Evolutionary conservation across 2,113 vertebrate genomes (phyloP).

Genomic region (Brachypodius melanocephalos): DNA sequence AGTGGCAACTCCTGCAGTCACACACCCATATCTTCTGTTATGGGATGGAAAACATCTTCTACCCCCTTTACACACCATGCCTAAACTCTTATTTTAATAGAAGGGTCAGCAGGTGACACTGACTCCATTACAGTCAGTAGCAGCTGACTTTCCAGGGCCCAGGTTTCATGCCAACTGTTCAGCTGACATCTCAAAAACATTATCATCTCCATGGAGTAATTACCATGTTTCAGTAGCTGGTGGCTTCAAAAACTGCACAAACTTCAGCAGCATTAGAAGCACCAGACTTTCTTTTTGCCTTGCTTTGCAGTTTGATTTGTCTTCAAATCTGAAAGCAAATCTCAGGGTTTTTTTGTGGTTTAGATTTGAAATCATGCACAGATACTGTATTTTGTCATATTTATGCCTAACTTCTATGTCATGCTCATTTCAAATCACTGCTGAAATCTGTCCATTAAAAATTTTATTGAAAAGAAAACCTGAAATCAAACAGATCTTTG

Average conservation of each 20-base stretch:
- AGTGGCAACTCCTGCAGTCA: not conserved
- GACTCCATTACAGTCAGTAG: not conserved
- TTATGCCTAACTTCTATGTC: not conserved
- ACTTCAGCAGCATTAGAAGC: not conserved
- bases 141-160: not conserved
- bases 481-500: not conserved
- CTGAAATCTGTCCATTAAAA: not conserved
- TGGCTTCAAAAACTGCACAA: not conserved
- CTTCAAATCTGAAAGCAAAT: not conserved
- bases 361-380: not conserved
- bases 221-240: not conserved
- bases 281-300: not conserved
- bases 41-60: not conserved
- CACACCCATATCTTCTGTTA: not conserved
- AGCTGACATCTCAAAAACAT: not conserved
- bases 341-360: not conserved
- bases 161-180: not conserved
- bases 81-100: not conserved
- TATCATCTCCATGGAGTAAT: not conserved
- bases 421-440: not conserved
- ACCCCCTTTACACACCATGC: fast-evolving
- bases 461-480: not conserved
- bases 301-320: not conserved
- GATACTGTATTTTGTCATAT: not conserved
- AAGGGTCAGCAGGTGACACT: not conserved